These are phyloP conservation scores for Carposina sasakii DNA, from an alignment of 1,140 invertebrate genomes.

Conservation along the genomic window DNA sequence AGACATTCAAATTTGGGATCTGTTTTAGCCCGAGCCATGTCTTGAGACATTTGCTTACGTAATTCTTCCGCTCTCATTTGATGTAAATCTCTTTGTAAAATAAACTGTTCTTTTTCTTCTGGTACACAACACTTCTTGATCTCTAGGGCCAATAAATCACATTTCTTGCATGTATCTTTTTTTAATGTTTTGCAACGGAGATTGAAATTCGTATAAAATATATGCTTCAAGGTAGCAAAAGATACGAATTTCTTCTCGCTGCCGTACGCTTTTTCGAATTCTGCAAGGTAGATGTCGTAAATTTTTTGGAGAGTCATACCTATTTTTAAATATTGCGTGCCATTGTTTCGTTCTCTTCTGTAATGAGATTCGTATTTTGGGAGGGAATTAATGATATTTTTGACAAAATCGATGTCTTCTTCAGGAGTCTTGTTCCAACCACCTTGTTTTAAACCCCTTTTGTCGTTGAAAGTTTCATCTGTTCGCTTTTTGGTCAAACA, in stretches of 20 bases:
- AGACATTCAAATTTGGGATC: no score
- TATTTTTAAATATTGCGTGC: no score
- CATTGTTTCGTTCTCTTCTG: no score
- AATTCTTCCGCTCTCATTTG: constrained; percentile 2
- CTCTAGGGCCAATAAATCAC: constrained; percentile 1
- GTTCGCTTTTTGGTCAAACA: no score
- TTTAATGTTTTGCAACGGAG: constrained; percentile 16
- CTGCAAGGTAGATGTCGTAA: no score
- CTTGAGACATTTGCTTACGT: constrained; percentile 5
- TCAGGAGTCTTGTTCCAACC: no score
- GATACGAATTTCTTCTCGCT: background rate
- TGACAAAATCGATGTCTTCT: no score
- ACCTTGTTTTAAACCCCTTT: no score
- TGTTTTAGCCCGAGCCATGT: constrained; percentile 8
- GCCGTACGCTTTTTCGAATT: constrained; percentile 12
- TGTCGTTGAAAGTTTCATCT: no score
- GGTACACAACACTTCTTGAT: constrained; percentile 6
- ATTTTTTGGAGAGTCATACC: no score
- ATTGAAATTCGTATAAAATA: constrained; percentile 20
- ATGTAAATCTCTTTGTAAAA: constrained; percentile 10
- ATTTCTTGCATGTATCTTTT: constrained; percentile 21
- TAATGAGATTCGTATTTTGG: no score
- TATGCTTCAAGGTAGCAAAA: constrained; percentile 10
- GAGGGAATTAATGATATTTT: no score
- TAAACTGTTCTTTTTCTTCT: constrained; percentile 2